These are phyloP conservation scores for Palythoa grandiflora DNA, from an alignment of 92 coral and sea anemone species.

Conservation along the genomic window DNA sequence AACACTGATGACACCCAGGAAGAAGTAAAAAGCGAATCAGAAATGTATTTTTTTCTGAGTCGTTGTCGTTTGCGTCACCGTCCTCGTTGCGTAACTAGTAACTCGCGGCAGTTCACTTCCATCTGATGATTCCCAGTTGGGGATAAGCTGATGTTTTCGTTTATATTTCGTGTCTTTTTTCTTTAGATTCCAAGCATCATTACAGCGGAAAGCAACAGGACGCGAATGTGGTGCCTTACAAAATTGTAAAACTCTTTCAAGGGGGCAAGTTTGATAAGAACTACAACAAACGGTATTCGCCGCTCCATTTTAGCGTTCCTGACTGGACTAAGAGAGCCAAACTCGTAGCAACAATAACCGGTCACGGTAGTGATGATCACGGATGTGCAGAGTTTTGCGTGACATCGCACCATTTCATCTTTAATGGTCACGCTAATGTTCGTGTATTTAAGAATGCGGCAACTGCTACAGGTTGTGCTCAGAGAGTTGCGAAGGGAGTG, in stretches of 20 bases:
- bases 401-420: constrained; percentile 93
- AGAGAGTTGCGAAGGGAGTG: constrained; percentile 89
- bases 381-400: constrained; percentile 99
- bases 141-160: neutral
- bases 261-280: constrained; percentile 92
- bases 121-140: neutral
- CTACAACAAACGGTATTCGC: constrained; percentile 76
- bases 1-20: too few species aligned
- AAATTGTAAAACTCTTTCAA: constrained; percentile 74
- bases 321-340: constrained; percentile 79
- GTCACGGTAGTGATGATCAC: constrained; percentile 96
- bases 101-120: neutral
- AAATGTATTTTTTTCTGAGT: too few species aligned
- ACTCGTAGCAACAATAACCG: constrained; percentile 93
- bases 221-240: constrained; percentile 84
- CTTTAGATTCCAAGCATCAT: constrained; percentile 88
- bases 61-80: too few species aligned
- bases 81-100: too few species aligned
- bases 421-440: constrained; percentile 81
- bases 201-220: constrained; percentile 90
- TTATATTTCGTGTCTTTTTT: neutral
- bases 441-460: constrained; percentile 93
- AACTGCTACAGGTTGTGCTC: constrained; percentile 95
- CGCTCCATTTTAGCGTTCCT: constrained; percentile 63
- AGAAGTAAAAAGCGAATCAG: too few species aligned